Evolutionary conservation across 2,797 vertebrate species (phyloP), one percentile per base, ranked within the genome.

Genomic region (Spheniscus humboldti): DNA sequence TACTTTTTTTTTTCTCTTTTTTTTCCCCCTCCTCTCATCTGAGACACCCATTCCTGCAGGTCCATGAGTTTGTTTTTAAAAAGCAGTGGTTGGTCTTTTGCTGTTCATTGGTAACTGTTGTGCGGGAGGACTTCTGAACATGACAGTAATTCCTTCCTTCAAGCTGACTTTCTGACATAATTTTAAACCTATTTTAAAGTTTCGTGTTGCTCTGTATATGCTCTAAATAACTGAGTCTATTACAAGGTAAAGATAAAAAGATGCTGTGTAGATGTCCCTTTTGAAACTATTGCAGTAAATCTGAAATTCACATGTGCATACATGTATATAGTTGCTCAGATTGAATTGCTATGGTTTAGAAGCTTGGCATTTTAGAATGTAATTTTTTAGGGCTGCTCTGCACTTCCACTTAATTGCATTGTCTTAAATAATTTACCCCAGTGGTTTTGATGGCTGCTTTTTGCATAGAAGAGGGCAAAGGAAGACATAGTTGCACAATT

Each of bases 21-120:
- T 41, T 16, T 41, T 41, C 15, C 41, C 13, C 6, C 3, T 1
- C 3, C 6, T 0, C 20, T 1, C 8, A 27, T 35, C 13, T 80
- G 64, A 88, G 75, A 31, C 22, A 22, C 17, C 3, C 18, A 31
- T 37, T 90, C 30, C 35, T 83, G 33, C 47, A 67, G 48, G 23
- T 63, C 28, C 31, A 3, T 41, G 28, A 50, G 10, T 56, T 79
- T 62, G 10, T 35, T 84, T 80, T 80, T 43, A 57, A 75, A 71
- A 90, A 30, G 23, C 20, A 62, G 43, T 35, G 22, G 33, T 19
- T 64, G 10, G 7, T 66, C 57, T 66, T 71, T 41, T 43, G 14
- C 43, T 62, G 25, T 88, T 95, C 14, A n/a, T 56, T 27, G 41
- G 30, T 92, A 25, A 28, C 23, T 67, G 24, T 45, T 60, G 14